A percentile compares a stretch with the other conserved stretches of the same genome.
Conservation (phyloP, 1,140 invertebrate species). For the Pomacea maculata region DNA sequence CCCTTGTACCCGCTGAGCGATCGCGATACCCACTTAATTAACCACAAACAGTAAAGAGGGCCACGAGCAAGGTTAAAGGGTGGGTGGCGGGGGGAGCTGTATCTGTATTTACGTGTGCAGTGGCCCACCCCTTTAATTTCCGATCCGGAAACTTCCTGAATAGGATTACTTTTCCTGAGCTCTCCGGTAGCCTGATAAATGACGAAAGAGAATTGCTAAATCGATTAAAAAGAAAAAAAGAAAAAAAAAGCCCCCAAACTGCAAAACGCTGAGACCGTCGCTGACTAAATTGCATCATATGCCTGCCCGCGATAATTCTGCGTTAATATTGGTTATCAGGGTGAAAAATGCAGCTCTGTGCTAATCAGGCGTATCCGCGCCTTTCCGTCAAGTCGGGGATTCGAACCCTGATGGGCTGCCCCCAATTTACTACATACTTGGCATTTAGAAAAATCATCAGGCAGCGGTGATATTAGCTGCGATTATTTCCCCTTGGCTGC, state of each 20-base stretch:
- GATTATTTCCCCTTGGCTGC: conserved; percentile 24
- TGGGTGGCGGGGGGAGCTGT: not conserved
- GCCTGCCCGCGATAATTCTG: conserved; percentile 26
- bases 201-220: conserved; percentile 28
- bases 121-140: conserved; percentile 26
- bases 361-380: conserved; percentile 21
- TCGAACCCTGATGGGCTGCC: not conserved
- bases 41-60: not conserved
- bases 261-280: conserved; percentile 22
- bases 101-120: conserved; percentile 23
- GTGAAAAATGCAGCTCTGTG: conserved; percentile 24
- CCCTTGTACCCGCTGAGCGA: not conserved
- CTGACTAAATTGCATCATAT: conserved; percentile 30
- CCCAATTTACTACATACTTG: conserved; percentile 25
- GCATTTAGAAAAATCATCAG: conserved; percentile 20
- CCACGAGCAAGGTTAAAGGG: not conserved
- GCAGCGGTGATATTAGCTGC: conserved; percentile 19
- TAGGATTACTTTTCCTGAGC: conserved; percentile 19
- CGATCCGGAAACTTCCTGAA: conserved; percentile 23
- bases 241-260: too few species aligned
- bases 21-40: too few species aligned
- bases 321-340: conserved; percentile 30
- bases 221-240: conserved; percentile 23
- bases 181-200: conserved; percentile 22
- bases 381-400: not conserved